Evolutionary conservation across 1,140 invertebrate species (phyloP).

Genomic region (Ostrea edulis): DNA sequence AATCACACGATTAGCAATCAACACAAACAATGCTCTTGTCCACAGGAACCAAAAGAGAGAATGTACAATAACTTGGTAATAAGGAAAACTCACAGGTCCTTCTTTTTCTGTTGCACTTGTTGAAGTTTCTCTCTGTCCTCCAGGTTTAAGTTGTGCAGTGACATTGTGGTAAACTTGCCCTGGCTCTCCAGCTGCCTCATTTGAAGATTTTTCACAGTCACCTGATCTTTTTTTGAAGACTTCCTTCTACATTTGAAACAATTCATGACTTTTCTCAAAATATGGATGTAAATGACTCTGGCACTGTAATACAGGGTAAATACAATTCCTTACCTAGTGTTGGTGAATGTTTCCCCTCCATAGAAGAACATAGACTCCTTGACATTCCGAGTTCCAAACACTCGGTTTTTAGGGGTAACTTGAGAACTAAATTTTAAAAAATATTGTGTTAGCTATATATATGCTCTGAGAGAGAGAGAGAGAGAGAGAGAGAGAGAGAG

Average conservation of each 20-base stretch:
- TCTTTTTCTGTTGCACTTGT: conserved; percentile 62
- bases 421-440: conserved; percentile 1
- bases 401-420: conserved; percentile 73
- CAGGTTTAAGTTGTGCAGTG: conserved; percentile 68
- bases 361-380: conserved; percentile 73
- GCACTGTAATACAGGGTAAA: not conserved
- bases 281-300: not conserved
- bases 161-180: conserved; percentile 70
- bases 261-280: not conserved
- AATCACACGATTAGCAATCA: not conserved
- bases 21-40: not conserved
- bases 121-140: conserved; percentile 60
- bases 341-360: conserved; percentile 74
- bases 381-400: conserved; percentile 64
- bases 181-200: conserved; percentile 49
- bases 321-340: conserved; percentile 47
- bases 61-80: not conserved
- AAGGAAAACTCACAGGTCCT: conserved; percentile 63
- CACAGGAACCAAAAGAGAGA: not conserved
- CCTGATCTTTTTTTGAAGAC: conserved; percentile 48
- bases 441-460: not conserved
- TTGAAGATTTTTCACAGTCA: conserved; percentile 71
- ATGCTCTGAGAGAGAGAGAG: not conserved
- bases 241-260: conserved; percentile 55
- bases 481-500: not conserved